Conservation (phyloP, 2,888 invertebrate species). For the Thereva nobilitata region DNA sequence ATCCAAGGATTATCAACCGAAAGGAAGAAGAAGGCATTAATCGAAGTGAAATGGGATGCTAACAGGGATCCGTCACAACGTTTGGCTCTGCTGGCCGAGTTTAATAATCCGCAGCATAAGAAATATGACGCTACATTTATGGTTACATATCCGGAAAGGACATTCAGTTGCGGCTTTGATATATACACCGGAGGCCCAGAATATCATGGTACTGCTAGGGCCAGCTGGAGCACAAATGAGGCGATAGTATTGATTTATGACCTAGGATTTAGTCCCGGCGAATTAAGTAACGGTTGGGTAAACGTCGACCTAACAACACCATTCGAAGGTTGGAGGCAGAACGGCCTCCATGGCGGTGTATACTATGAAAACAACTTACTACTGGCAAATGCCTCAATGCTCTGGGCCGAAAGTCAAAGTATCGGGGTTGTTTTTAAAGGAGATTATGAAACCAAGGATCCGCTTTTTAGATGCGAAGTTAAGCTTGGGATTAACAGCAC, state of each 20-base stretch:
- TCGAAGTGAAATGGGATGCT: constrained; percentile 83
- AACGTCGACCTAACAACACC: constrained; percentile 63
- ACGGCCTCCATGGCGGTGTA: constrained; percentile 60
- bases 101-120: constrained; percentile 64
- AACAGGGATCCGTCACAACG: constrained; percentile 77
- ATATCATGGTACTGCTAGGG: constrained; percentile 59
- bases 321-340: constrained; percentile 64
- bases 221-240: constrained; percentile 73
- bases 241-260: constrained; percentile 59
- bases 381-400: constrained; percentile 60
- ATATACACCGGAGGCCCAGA: constrained; percentile 57
- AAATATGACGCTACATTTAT: constrained; percentile 68
- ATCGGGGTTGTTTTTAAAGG: constrained; percentile 63
- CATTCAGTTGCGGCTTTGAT: constrained; percentile 70
- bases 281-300: constrained; percentile 59
- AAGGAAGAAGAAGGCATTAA: constrained; percentile 67
- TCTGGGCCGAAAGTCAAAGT: constrained; percentile 66
- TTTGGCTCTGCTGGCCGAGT: constrained; percentile 61
- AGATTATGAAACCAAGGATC: constrained; percentile 58
- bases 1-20: constrained; percentile 66
- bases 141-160: constrained; percentile 75
- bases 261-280: constrained; percentile 51
- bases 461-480: constrained; percentile 59
- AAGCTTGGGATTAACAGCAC: constrained; percentile 64
- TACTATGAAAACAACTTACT: constrained; percentile 61